Base-by-base conservation (phyloP, 2,113 vertebrate species). In the Nothoprocta pentlandii region DNA sequence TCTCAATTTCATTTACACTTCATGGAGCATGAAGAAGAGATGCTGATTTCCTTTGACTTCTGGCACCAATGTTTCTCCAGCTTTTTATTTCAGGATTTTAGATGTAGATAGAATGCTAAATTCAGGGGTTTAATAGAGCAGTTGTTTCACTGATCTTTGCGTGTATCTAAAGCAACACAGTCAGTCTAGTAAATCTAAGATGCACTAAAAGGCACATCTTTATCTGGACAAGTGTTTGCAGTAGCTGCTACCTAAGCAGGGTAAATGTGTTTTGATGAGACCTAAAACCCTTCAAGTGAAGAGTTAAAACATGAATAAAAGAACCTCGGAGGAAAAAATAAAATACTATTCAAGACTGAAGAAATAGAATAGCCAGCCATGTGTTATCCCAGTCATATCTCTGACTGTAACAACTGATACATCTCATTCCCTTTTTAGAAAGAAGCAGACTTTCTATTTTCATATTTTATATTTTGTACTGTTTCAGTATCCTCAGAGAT, bases 1-100 rank as follows among this genome's bases (percentile, higher is more conserved):
- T 46, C 53, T 79, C 3, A 6, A 47, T 76, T 93, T 96, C 58
- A n/a, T 94, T 92, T 87, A 58, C 58, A 81, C 84, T 87, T 92
- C 39, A 36, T 87, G 87, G 92, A 90, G 74, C 74, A 28, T 92
- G 42, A 89, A 79, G 77, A 61, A 78, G 77, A 80, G 42, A 89
- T 79, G 30, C 44, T 93, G 87, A 92, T 93, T 76, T 91, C 67
- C 56, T 85, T 73, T 81, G 91, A 85, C 78, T 95, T 85, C 8
- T 89, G 94, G 16, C 80, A 91, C 70, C 66, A 91, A 32, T 93
- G 86, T 85, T 96, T 96, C 92, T 90, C 78, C 84, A 92, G 80
- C 87, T 90, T 30, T 93, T 90, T 92, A 71, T 92, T 91, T 91
- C 70, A 76, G 41, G 2, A 62, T 89, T 93, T 90, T 75, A 75